phyloP scores from a whole-genome alignment of 2,113 vertebrate species.

The Microtus richardsoni region DNA sequence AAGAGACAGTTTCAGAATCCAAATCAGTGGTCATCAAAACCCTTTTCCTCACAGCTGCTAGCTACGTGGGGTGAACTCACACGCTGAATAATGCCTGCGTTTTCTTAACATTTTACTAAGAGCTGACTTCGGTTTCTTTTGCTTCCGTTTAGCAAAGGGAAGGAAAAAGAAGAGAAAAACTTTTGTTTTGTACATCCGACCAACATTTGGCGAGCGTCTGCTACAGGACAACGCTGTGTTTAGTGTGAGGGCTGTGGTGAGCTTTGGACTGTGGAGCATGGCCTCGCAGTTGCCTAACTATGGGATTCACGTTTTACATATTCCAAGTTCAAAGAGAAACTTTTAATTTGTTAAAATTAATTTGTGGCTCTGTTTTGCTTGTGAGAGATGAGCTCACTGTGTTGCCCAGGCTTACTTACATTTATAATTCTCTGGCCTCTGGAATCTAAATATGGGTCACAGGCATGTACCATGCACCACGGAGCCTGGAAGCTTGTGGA shows the following conservation, averaged over 20 bases:
- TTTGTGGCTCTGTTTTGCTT: background rate
- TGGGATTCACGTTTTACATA: background rate
- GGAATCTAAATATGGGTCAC: background rate
- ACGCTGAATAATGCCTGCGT: background rate
- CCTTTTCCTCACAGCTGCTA: constrained; percentile 40
- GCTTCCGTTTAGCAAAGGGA: background rate
- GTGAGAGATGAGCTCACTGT: background rate
- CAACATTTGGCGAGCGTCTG: background rate
- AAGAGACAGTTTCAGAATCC: constrained; percentile 35
- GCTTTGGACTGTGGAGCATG: background rate
- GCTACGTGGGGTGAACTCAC: background rate
- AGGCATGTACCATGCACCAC: too few relatives aligned
- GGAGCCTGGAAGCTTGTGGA: background rate
- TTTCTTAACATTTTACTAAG: constrained; percentile 15
- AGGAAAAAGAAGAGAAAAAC: background rate
- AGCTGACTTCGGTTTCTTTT: constrained; percentile 38
- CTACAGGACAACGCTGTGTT: background rate
- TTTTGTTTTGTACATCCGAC: background rate
- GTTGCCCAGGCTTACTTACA: background rate
- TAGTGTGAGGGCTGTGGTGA: background rate
- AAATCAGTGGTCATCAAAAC: constrained; percentile 54
- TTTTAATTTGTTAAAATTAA: background rate
- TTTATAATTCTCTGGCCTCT: background rate
- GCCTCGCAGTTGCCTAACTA: background rate
- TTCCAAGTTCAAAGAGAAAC: background rate